Evolutionary conservation across 1,140 invertebrate species (phyloP), one percentile per base, ranked within the genome.

Genomic region (Aphelenchoides fujianensis): DNA sequence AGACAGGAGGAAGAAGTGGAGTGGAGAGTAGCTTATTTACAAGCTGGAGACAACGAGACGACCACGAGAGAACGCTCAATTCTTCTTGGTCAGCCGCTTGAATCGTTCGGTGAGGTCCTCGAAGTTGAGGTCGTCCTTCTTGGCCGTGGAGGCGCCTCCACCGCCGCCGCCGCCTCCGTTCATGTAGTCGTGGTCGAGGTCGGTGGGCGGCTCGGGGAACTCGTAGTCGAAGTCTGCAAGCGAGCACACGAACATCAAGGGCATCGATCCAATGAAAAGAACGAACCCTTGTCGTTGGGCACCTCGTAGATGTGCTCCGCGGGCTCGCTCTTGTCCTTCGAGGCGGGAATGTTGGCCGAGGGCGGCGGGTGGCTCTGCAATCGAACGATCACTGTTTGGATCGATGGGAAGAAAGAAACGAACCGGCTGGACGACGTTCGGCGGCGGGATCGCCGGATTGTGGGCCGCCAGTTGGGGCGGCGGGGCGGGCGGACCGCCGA

Each of bases 121-220:
- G 59, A 75, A 75, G 41, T 75, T 57, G 12, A 75, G 35, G n/a
- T 77, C 74, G 34, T 76, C 64, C 16, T 19, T 28, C 35, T 16
- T 53, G n/a, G n/a, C n/a, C n/a, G n/a, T n/a, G n/a, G n/a, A n/a
- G n/a, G n/a, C n/a, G n/a, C n/a, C n/a, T n/a, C n/a, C n/a, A n/a
- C n/a, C n/a, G 71, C 72, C 2, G n/a, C 69, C 54, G 2, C 53
- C 71, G 23, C 32, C 48, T 7, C 9, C 9, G 1, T 23, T 16
- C 23, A 19, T 52, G 19, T 34, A 7, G 3, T 7, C 31, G 1
- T 16, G 7, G n/a, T 71, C 76, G 32, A 75, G 37, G 12, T 72
- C 62, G 19, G 37, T 71, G 19, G 79, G 80, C 16, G 80, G 80
- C 35, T 83, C 81, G 1, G 80, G 80, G 55, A 82, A 83, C 34